These are phyloP conservation scores for Oxyura jamaicensis DNA, from an alignment of 2,113 vertebrate genomes.

Conservation along the genomic window DNA sequence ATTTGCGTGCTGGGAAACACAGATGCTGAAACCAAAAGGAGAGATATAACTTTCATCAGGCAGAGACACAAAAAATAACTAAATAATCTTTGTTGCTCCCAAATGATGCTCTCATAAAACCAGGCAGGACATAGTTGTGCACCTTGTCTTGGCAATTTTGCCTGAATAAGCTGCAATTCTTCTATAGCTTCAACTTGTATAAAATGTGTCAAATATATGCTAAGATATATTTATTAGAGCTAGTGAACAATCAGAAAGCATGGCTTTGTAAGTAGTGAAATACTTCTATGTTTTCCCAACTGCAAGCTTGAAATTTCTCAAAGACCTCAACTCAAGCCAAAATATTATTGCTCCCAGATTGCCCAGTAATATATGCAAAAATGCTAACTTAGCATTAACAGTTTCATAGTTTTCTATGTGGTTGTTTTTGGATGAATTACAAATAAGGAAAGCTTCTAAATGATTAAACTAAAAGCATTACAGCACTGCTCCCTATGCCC, in stretches of 20 bases:
- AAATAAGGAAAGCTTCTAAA: background rate
- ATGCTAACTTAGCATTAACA: background rate
- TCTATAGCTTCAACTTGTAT: background rate
- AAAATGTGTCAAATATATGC: background rate
- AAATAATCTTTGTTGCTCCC: background rate
- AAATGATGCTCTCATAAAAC: background rate
- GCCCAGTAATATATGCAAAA: background rate
- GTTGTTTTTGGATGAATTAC: background rate
- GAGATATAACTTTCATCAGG: background rate
- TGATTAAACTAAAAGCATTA: background rate
- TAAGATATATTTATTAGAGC: background rate
- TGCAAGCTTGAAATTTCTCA: background rate
- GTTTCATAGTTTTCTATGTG: background rate
- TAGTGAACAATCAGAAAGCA: background rate
- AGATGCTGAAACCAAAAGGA: conserved; percentile 68
- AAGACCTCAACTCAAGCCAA: background rate
- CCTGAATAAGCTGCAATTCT: background rate
- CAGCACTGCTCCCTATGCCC: rapidly evolving
- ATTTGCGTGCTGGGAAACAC: conserved; percentile 76
- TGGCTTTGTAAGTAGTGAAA: background rate
- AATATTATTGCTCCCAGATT: background rate
- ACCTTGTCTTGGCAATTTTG: background rate
- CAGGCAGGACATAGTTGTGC: background rate
- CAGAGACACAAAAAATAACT: background rate
- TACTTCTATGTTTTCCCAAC: background rate